These are phyloP conservation scores for Acronicta aceris DNA, from an alignment of 2,888 invertebrate species.

Conservation along the genomic window DNA sequence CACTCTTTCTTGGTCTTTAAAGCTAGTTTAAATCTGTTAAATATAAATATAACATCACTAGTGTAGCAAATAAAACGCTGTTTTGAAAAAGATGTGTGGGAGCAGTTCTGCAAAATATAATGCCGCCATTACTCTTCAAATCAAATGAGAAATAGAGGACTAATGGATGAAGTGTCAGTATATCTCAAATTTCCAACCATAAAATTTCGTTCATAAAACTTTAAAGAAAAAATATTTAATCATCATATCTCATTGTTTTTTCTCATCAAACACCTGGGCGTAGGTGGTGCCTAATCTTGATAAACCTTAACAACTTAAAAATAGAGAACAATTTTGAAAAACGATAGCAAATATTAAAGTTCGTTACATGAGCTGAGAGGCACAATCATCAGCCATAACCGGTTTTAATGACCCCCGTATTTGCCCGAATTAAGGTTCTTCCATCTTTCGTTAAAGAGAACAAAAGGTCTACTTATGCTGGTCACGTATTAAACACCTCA, in stretches of 20 bases:
- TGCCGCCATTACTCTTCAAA: slow-evolving; percentile 24
- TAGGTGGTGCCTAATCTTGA: slow-evolving; percentile 11
- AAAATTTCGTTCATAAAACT: slow-evolving; percentile 44
- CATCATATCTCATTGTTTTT: slow-evolving; percentile 57
- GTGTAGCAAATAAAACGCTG: neutral
- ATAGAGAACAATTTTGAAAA: slow-evolving; percentile 50
- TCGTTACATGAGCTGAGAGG: slow-evolving; percentile 54
- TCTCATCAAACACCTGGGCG: slow-evolving; percentile 52
- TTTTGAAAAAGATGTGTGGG: slow-evolving; percentile 14
- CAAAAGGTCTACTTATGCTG: slow-evolving; percentile 48
- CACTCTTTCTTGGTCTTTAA: neutral
- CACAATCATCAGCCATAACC: slow-evolving; percentile 68
- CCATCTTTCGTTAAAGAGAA: slow-evolving; percentile 39
- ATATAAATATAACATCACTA: slow-evolving; percentile 30
- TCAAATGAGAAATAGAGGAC: neutral
- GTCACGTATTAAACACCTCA: slow-evolving; percentile 59
- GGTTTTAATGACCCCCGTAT: slow-evolving; percentile 61
- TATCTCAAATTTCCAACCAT: slow-evolving; percentile 15
- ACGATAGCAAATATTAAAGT: slow-evolving; percentile 47
- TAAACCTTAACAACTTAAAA: slow-evolving; percentile 17
- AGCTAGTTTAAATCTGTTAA: neutral
- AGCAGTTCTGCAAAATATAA: slow-evolving; percentile 19
- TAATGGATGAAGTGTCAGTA: slow-evolving; percentile 3
- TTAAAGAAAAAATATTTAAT: slow-evolving; percentile 52
- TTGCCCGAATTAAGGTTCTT: slow-evolving; percentile 39